Evolutionary conservation across 2,888 invertebrate species (phyloP), one percentile per base, ranked within the genome.

Genomic region (Clanis bilineata): DNA sequence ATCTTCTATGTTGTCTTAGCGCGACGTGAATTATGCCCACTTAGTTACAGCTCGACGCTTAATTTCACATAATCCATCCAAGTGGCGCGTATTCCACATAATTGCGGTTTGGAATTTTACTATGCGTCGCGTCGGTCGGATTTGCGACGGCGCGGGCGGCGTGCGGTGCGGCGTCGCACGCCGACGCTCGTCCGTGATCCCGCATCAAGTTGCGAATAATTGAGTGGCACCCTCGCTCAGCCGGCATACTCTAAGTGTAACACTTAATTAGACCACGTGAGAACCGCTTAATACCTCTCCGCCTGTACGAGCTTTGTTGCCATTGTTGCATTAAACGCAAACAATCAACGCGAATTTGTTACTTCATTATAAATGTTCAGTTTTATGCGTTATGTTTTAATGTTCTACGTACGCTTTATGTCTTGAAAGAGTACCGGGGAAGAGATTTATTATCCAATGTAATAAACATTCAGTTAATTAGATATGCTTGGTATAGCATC

Each of bases 201-300:
- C 83, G 90, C 90, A 90, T 90, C 88, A 72, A 79, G 83, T 85
- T 82, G 80, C 85, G 81, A 84, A 88, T 90, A 91, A 90, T 90
- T 86, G 83, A 88, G 88, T 80, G 79, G 77, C 77, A 72, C 79
- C 83, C 84, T 74, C 78, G 63, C 79, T 74, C 80, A 71, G 68
- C 78, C 79, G 70, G 70, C 75, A 68, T 70, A 70, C 76, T 74
- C 74, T 83, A 83, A 86, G 86, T 83, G 83, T 84, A 79, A 76
- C 83, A 80, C 86, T 88, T 90, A 89, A 90, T 89, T 88, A 88
- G 84, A 82, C 83, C 84, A 87, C 84, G 84, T 83, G 88, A 86
- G 84, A 82, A 79, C 79, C 79, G 77, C 80, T 83, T 86, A 80
- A 77, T 74, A 71, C 74, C 72, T 68, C 80, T 79, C 76, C 69